Base-by-base conservation (phyloP, 1,140 invertebrate genomes). In the Apolygus lucorum region DNA sequence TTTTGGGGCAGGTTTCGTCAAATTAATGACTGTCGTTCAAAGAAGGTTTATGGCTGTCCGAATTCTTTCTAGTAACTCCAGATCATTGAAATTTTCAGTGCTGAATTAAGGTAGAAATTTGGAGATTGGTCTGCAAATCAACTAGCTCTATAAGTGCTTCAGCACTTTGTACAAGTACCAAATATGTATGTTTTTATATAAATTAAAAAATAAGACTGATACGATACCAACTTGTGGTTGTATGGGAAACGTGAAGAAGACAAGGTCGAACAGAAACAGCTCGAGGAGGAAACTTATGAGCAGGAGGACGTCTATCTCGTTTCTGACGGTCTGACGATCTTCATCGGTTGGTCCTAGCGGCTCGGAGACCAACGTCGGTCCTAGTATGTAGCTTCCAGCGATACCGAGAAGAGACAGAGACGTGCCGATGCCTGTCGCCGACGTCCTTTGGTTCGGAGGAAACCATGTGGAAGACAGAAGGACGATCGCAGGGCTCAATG, bases 391-490 rank as follows among this genome's bases (percentile, higher is more conserved):
- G 4, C 79, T 79, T 42, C 76, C 70, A 25, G 79, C 80, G 72
- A 78, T 76, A 25, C 81, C 81, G 4, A 82, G 69, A 71, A 79
- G 77, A 69, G 78, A 79, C 28, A 78, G 73, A 2, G 78, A 76
- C 28, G 75, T 77, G 2, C 79, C 79, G 70, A 81, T 76, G 34
- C 79, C 79, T 62, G 79, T 80, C 17, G 78, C 78, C 21, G 78
- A 79, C 1, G 79, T 79, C 29, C 79, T 73, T 74, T 79, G 72
- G 34, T 78, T 75, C 26, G 72, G 72, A 28, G 78, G 75, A 72
- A 80, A 80, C 78, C 78, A 80, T 49, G 76, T 71, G 27, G 78
- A 78, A 29, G 79, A 80, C 17, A 80, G 59, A n/a, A 78, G 71
- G 11, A 77, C 73, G 22, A 77, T 76, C 11, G 78, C 74, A n/a